Conservation (phyloP, 2,888 invertebrate species). For the Archips xylosteana region DNA sequence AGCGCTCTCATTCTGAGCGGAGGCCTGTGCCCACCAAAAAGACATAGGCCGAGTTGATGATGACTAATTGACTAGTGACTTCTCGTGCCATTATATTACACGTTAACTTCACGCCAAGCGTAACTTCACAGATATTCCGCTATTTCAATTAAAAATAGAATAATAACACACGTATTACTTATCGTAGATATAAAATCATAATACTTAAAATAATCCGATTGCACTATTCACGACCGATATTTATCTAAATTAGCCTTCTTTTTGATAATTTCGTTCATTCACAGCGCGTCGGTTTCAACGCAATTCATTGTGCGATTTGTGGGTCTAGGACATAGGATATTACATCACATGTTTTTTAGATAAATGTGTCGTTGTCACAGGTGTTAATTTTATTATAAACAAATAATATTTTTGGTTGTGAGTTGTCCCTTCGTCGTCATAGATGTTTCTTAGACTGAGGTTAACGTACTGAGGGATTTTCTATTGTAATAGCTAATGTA, state of each 20-base stretch:
- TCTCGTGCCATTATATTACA: too few relatives aligned
- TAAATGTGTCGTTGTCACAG: slow-evolving; percentile 12
- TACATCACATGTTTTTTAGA: slow-evolving; percentile 50
- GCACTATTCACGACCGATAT: not conserved
- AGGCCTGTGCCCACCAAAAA: too few relatives aligned
- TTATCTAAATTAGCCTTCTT: slow-evolving; percentile 51
- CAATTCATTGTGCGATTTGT: slow-evolving; percentile 55
- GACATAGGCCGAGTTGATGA: too few relatives aligned
- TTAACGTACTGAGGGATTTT: slow-evolving; percentile 1
- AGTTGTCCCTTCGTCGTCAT: not conserved
- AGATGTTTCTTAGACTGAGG: not conserved
- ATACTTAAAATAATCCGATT: not conserved
- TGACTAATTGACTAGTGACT: too few relatives aligned
- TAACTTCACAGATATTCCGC: not conserved
- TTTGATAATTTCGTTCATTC: slow-evolving; percentile 56
- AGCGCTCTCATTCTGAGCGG: too few relatives aligned
- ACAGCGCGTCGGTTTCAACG: slow-evolving; percentile 49
- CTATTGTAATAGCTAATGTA: not conserved
- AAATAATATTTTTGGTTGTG: not conserved
- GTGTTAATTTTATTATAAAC: not conserved
- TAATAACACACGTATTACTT: not conserved
- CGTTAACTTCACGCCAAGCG: not conserved
- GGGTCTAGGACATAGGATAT: slow-evolving; percentile 55
- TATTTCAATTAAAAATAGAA: not conserved
- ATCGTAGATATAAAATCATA: not conserved